Percentiles rank a stretch among this genome's conserved stretches.
phyloP scores from a whole-genome alignment of 2,797 vertebrate genomes.

The Acrossocheilus fasciatus region DNA sequence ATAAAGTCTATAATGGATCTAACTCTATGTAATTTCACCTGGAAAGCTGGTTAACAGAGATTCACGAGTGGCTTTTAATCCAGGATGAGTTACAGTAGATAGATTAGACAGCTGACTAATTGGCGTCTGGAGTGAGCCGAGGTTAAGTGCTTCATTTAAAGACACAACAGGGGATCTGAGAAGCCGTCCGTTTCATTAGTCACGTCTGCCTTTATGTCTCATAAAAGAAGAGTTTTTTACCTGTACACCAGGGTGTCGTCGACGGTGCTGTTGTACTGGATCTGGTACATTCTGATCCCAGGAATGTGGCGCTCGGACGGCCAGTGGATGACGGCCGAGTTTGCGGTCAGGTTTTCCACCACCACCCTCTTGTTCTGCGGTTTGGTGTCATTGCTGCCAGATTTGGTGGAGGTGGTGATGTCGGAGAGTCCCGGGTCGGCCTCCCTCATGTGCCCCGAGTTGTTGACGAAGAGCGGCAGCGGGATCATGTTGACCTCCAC shows the following conservation, averaged over 20 bases:
- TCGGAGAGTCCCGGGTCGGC: conserved; percentile 88
- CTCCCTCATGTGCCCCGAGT: conserved; percentile 85
- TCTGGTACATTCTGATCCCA: conserved; percentile 94
- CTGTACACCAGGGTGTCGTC: conserved; percentile 95
- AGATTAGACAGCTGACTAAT: conserved; percentile 8
- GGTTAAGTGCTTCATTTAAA: conserved; percentile 19
- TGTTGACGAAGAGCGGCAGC: conserved; percentile 88
- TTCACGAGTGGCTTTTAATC: background rate
- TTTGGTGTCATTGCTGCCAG: conserved; percentile 87
- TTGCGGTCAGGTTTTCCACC: conserved; percentile 87
- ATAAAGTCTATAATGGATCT: no score
- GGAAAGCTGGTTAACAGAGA: background rate
- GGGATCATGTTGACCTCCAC: conserved; percentile 91
- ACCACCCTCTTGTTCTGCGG: conserved; percentile 84
- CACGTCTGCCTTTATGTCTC: background rate
- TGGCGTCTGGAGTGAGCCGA: background rate
- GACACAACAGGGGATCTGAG: background rate
- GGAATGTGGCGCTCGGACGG: conserved; percentile 90
- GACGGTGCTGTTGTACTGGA: conserved; percentile 94
- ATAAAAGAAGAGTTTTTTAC: conserved; percentile 67
- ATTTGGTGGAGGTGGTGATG: conserved; percentile 89
- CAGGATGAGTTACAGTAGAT: background rate
- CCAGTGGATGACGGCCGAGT: conserved; percentile 91
- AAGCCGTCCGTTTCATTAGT: conserved; percentile 1
- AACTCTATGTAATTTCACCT: background rate